Conservation (phyloP, 1,140 invertebrate genomes). For the Drosophila quadrilineata region DNA sequence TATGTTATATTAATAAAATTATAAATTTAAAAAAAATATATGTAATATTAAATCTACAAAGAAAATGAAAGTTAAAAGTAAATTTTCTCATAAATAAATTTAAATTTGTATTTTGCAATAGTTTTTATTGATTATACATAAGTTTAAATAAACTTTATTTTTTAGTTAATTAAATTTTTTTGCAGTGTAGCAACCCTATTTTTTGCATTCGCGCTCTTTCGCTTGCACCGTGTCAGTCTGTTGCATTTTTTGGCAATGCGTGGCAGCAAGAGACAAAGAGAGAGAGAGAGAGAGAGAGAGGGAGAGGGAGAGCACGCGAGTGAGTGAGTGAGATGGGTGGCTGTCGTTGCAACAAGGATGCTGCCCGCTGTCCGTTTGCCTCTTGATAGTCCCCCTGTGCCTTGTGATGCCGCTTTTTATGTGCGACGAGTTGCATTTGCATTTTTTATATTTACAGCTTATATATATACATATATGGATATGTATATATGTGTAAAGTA, state of each 20-base stretch:
- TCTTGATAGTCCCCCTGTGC: constrained; percentile 5
- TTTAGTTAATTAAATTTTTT: not conserved
- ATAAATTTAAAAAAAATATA: too few species aligned
- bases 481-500: not conserved
- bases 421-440: constrained; percentile 30
- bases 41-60: too few species aligned
- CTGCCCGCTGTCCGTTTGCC: not conserved
- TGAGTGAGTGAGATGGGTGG: not conserved
- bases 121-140: not conserved
- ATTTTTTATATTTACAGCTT: constrained; percentile 46
- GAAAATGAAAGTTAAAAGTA: too few species aligned
- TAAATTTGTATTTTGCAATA: not conserved
- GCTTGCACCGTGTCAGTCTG: constrained; percentile 28
- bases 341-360: constrained; percentile 9
- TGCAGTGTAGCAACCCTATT: constrained; percentile 20
- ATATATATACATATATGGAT: constrained; percentile 13
- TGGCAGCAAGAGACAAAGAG: not conserved
- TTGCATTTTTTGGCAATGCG: constrained; percentile 36
- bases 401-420: constrained; percentile 1
- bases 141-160: not conserved
- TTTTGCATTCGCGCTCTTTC: constrained; percentile 21
- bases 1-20: too few species aligned
- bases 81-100: not conserved
- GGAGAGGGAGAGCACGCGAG: not conserved
- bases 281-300: not conserved